Base-by-base conservation (phyloP, 2,888 invertebrate genomes). In the Lasioglossum zephyrum region DNA sequence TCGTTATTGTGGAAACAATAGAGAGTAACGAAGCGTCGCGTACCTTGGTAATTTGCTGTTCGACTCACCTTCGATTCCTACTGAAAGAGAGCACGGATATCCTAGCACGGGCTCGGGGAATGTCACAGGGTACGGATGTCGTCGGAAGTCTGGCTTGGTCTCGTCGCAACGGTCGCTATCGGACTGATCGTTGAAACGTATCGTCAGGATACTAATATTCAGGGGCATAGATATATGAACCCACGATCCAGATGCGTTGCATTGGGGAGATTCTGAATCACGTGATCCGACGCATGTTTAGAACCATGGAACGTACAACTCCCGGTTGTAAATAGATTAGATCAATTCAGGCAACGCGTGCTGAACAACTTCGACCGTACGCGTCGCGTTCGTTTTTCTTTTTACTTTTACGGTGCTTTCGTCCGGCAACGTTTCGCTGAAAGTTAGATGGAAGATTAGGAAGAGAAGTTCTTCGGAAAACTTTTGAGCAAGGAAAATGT, bases 161-260 rank as follows among this genome's bases (percentile, higher is more conserved):
- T 82, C 92, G 88, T 90, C 82, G 88, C 93, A 91, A 90, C 92
- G 92, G 91, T 88, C 91, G 90, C 92, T 88, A 92, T 89, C 91
- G 87, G 89, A 95, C 94, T 95, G 94, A 91, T 94, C 92, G 93
- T 90, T 92, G 88, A 89, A 92, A 92, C 91, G 92, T 91, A 79
- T 91, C 91, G 92, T 88, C 93, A 91, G 92, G 92, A 93, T 92
- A 91, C 90, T 93, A 92, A 89, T 91, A 91, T 91, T 88, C 88
- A 77, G 74, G 77, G 83, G 82, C 87, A 87, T 87, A 90, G 57
- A 84, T 83, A 82, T 80, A 85, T 63, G 66, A 81, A 82, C 79
- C 70, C 63, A 60, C 75, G 87, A 69, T 86, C 82, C 81, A 84
- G 79, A 77, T 69, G 72, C 77, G 70, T 87, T 87, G 80, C 73